phyloP scores from a whole-genome alignment of 2,888 invertebrate genomes.

The Salpingus planirostris region DNA sequence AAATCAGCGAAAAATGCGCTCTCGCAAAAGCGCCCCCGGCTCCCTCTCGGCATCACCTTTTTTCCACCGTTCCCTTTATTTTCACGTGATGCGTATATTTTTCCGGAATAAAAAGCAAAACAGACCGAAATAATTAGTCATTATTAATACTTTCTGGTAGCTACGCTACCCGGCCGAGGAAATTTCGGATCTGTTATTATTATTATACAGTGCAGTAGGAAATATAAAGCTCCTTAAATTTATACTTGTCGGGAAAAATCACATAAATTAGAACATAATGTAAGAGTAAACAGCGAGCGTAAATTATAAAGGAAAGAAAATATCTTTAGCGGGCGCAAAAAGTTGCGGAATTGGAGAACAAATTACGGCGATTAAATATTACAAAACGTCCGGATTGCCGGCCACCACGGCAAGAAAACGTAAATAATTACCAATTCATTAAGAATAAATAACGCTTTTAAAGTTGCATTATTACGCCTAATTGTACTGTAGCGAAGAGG shows the following conservation, averaged over 20 bases:
- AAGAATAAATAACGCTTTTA: conserved; percentile 14
- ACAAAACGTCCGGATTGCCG: conserved; percentile 6
- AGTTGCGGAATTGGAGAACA: conserved; percentile 9
- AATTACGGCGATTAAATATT: conserved; percentile 11
- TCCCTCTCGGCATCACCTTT: too few relatives aligned
- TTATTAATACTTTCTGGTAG: too few relatives aligned
- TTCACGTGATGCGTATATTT: too few relatives aligned
- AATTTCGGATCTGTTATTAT: too few relatives aligned
- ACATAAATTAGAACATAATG: conserved; percentile 13
- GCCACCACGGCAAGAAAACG: conserved; percentile 7
- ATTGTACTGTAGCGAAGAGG: conserved; percentile 10
- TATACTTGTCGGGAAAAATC: conserved; percentile 10
- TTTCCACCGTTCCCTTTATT: too few relatives aligned
- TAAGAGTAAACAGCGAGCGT: conserved; percentile 8
- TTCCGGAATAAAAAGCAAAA: too few relatives aligned
- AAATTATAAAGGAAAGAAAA: conserved; percentile 11
- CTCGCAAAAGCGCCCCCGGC: too few relatives aligned
- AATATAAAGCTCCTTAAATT: conserved; percentile 7
- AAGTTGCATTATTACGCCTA: conserved; percentile 11
- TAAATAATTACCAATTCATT: conserved; percentile 14
- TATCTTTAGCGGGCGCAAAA: conserved; percentile 7
- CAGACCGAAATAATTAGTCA: too few relatives aligned
- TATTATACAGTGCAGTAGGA: too few relatives aligned
- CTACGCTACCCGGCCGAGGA: too few relatives aligned
- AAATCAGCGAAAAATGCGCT: too few relatives aligned